Percentiles rank a stretch among this genome's conserved stretches.
Evolutionary conservation across 2,113 vertebrate genomes (phyloP).

Genomic region (Stigmatopora nigra): DNA sequence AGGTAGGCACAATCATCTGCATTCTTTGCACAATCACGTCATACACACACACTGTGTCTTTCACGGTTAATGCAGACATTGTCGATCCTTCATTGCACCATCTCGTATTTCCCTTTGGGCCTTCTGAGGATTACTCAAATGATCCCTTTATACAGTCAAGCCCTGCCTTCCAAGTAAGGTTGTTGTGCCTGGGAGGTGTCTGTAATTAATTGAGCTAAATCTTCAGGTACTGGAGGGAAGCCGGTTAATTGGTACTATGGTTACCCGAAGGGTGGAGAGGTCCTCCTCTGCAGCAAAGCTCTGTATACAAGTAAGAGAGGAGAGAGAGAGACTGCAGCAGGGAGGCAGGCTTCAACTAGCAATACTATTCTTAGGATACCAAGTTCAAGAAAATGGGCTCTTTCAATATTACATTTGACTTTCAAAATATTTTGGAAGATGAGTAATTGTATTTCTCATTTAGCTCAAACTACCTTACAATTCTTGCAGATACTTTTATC

Average conservation of each 20-base stretch:
- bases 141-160: background rate
- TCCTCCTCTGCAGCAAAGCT: slow-evolving; percentile 26
- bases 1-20: slow-evolving; percentile 74
- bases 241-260: slow-evolving; percentile 76
- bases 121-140: background rate
- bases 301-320: slow-evolving; percentile 29
- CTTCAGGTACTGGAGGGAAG: slow-evolving; percentile 83
- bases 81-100: background rate
- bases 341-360: slow-evolving; percentile 16
- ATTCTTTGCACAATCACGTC: slow-evolving; percentile 2
- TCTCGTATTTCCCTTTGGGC: background rate
- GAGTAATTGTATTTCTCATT: background rate
- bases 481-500: background rate
- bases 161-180: background rate
- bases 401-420: background rate
- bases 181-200: slow-evolving; percentile 5
- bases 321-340: slow-evolving; percentile 1
- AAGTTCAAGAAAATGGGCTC: background rate
- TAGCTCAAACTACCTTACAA: background rate
- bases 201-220: slow-evolving; percentile 20
- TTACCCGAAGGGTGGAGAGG: slow-evolving; percentile 15
- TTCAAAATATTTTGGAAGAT: background rate
- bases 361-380: background rate
- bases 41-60: background rate
- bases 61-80: background rate